A percentile compares a stretch with the other conserved stretches of the same genome.
Conservation (phyloP, 2,113 vertebrate genomes). For the Strix aluco region DNA sequence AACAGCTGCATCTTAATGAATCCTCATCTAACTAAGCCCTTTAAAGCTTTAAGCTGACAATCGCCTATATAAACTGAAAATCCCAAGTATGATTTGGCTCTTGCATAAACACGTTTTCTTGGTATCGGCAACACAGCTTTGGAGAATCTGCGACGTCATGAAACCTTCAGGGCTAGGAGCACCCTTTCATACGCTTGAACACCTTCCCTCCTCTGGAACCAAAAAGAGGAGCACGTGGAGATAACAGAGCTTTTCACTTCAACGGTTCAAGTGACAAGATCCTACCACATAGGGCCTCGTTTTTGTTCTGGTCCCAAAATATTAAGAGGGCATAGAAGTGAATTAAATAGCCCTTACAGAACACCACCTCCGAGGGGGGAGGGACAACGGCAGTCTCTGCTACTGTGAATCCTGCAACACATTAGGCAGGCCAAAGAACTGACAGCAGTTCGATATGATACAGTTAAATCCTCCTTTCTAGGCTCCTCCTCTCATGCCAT, state of each 20-base stretch:
- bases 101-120: rapidly evolving
- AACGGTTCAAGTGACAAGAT: neutral
- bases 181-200: rapidly evolving
- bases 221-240: neutral
- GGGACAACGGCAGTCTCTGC: rapidly evolving
- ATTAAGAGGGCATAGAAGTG: neutral
- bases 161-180: neutral
- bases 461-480: neutral
- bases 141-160: rapidly evolving
- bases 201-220: neutral
- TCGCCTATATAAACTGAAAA: neutral
- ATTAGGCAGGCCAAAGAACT: neutral
- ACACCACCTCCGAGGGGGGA: neutral
- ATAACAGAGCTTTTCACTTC: too few relatives aligned
- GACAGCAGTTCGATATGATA: neutral
- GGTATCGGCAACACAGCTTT: rapidly evolving
- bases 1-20: neutral
- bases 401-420: neutral
- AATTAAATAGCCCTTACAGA: neutral
- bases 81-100: neutral
- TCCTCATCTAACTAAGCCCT: neutral
- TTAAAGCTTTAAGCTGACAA: neutral
- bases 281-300: neutral
- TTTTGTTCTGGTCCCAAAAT: neutral
- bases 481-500: neutral